Evolutionary conservation across 2,113 vertebrate genomes (phyloP), one percentile per base, ranked within the genome.

Genomic region (Rana temporaria): DNA sequence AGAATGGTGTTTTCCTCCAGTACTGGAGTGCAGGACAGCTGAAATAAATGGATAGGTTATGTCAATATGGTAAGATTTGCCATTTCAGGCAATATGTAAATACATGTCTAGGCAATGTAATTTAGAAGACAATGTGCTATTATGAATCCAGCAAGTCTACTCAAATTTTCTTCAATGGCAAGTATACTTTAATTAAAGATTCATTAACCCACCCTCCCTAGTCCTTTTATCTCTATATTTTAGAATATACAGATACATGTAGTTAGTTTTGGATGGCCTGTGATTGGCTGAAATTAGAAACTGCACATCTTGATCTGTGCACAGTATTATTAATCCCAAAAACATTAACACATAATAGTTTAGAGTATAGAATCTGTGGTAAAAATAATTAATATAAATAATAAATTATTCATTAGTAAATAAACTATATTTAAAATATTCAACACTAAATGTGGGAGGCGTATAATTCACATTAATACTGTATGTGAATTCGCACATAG

Each of bases 11-110:
- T 77, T 77, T 64, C 74, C 74, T 64, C 74, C 74, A 64, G 57
- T 62, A 60, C 74, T 77, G 20, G 74, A 77, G 74, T 77, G 74
- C 18, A 77, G 20, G 20, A 77, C 74, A 65, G 74, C 74, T 77
- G 17, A 77, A 60, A 62, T 2, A 57, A 74, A 74, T n/a, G 11
- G 9, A 30, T 5, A 38, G 20, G 6, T 52, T 52, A 48, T 42
- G 38, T 42, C 38, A 42, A 42, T 42, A 42, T 30, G 3, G 26
- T 30, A 30, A 30, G 1, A 1, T 30, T 30, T 30, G 26, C 26
- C 3, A 30, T 30, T 30, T 3, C 3, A 30, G 26, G 26, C 26
- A 1, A 30, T 2, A 1, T 3, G 3, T 30, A 30, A 30, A 30
- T 30, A 30, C 26, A 30, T 30, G 26, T 30, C 3, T 2, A 66